Percentiles rank a stretch among this genome's conserved stretches.
These are phyloP conservation scores for Columbina picui DNA, from an alignment of 2,113 vertebrate genomes.

Conservation along the genomic window DNA sequence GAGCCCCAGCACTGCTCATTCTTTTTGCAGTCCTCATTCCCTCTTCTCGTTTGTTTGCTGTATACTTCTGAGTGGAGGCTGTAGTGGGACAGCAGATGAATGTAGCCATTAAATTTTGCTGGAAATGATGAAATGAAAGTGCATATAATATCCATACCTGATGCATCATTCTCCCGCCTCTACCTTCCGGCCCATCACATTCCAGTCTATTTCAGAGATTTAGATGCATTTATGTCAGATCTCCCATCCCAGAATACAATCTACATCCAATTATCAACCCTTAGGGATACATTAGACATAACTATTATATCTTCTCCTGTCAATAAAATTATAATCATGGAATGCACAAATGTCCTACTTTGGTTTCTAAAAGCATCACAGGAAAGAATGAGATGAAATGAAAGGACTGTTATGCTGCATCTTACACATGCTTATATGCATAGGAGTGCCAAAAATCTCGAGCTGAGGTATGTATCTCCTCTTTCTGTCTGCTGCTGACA, in stretches of 20 bases:
- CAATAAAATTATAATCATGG: constrained; percentile 73
- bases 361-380: constrained; percentile 52
- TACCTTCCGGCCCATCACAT: constrained; percentile 60
- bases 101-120: constrained; percentile 41
- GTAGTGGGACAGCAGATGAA: neutral
- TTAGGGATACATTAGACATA: constrained; percentile 56
- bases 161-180: constrained; percentile 41
- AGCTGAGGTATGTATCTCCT: neutral
- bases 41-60: neutral
- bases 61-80: neutral
- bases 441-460: constrained; percentile 28
- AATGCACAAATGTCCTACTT: constrained; percentile 68
- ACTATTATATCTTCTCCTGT: constrained; percentile 75
- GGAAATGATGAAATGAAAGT: constrained; percentile 59
- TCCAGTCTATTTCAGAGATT: constrained; percentile 68
- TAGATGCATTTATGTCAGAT: constrained; percentile 56
- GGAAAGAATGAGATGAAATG: constrained; percentile 58
- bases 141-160: constrained; percentile 62
- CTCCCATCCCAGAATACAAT: constrained; percentile 24
- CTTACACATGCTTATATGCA: constrained; percentile 26
- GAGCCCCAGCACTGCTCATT: neutral
- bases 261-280: constrained; percentile 64
- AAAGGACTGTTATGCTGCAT: constrained; percentile 24
- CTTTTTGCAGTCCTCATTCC: neutral
- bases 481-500: neutral